Conservation (phyloP, 2,797 vertebrate species). For the Acropternis orthonyx region DNA sequence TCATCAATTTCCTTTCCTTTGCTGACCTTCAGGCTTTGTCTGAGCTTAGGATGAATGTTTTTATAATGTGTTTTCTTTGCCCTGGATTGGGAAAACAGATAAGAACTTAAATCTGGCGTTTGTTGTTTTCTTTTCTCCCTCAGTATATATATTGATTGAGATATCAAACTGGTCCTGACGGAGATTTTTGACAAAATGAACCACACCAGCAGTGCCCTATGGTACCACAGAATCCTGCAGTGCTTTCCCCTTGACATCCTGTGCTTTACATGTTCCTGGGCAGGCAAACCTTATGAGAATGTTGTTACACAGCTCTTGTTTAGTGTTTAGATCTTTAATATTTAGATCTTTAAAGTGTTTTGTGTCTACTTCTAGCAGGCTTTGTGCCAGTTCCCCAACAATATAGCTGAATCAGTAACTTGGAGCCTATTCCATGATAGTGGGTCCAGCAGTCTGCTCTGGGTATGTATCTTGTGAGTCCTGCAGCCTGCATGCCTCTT, state of each 20-base stretch:
- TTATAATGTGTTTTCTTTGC: not conserved
- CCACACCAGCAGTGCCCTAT: not conserved
- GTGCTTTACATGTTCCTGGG: not conserved
- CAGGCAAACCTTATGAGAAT: not conserved
- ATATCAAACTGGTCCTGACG: not conserved
- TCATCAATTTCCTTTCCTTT: not conserved
- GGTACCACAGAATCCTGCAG: not conserved
- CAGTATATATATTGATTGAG: not conserved
- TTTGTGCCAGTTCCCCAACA: conserved; percentile 56
- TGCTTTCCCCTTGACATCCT: not conserved
- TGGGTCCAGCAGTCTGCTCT: conserved; percentile 69
- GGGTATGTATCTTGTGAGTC: conserved; percentile 60
- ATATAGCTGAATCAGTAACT: conserved; percentile 65
- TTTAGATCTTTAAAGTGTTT: conserved; percentile 69
- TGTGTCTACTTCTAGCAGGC: conserved; percentile 58
- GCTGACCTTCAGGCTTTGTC: not conserved
- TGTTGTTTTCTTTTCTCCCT: accelerated
- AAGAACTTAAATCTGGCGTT: not conserved
- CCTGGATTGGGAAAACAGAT: not conserved
- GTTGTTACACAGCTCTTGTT: conserved; percentile 61
- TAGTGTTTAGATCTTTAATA: conserved; percentile 66
- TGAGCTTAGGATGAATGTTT: not conserved
- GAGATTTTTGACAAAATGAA: not conserved
- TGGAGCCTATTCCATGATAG: conserved; percentile 48
- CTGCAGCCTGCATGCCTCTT: conserved; percentile 58